Base-by-base conservation (phyloP, 2,888 invertebrate genomes). In the Troilus luridus region DNA sequence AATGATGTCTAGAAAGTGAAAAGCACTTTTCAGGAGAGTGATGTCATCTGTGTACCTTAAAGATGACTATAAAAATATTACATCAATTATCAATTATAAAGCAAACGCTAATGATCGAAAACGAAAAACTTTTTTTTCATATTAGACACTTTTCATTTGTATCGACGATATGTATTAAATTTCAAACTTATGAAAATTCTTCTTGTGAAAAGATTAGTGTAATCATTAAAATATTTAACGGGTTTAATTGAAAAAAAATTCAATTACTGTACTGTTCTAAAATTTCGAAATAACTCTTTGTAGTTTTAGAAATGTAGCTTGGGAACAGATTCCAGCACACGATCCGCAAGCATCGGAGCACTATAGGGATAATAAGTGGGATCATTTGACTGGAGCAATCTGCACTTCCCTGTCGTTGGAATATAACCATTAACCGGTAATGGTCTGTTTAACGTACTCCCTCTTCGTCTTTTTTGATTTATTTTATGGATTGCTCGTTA, bases 361-460 rank as follows among this genome's bases (percentile, higher is more conserved):
- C 27, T 72, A 27, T 41, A 41, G 41, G 72, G 27, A 77, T 77
- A 77, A 77, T 77, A 77, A 17, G 72, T 77, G 72, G 72, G 72
- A 27, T 77, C 72, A 77, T 77, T 77, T 77, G 27, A 77, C 27
- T 77, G 72, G 41, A 77, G 72, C 72, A 77, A 41, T 77, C 41
- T 41, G 27, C 27, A 77, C 72, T 77, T 27, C 17, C 27, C 72
- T 77, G 72, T 77, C 27, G 72, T 77, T 77, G 72, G 41, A 77
- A 77, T 77, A 77, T 77, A 77, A 77, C 72, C 72, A 77, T 77
- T 77, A 77, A 27, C 41, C 27, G 27, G 0, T 77, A 77, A 77
- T 77, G 41, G 72, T 27, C 72, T 77, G 19, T 77, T 77, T 77
- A 77, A 27, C 72, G n/a, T 64, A n/a, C 72, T 19, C 72, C 17